Evolutionary conservation across 2,113 vertebrate species (phyloP), one percentile per base, ranked within the genome.

Genomic region (Pantherophis guttatus): DNA sequence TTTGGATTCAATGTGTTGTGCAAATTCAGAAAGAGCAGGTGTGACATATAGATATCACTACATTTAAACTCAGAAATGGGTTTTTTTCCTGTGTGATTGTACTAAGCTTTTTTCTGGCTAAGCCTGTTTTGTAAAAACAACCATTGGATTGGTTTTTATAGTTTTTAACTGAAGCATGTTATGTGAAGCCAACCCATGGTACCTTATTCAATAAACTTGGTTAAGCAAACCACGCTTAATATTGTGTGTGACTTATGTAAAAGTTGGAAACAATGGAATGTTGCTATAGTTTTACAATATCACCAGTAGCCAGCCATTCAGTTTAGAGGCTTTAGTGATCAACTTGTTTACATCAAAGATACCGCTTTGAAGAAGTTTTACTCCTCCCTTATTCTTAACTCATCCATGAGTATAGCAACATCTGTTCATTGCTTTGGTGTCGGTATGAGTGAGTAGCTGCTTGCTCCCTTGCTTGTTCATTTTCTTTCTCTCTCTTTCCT

Each of bases 391-490:
- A n/a, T 89, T 91, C 86, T 59, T 87, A 58, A 5, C 75, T 29
- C 94, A 58, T 26, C 93, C 1, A 0, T 89, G 86, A 17, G 0
- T 24, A 7, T 6, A 15, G 59, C 91, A 94, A 17, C 0, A 21
- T 89, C 94, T 96, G 95, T 96, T 96, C 92, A 95, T 96, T 53
- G 52, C 0, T 53, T 19, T 55, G 26, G 75, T 26, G 23, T 62
- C 44, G 33, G 58, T 65, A 52, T 70, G 54, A 57, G 75, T 39
- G 33, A 81, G 15, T 81, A 81, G 75, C 75, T 58, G 75, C n/a
- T 24, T 88, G 58, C 26, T 50, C 9, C 12, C 10, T 29, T 33
- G 2, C 29, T 0, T 53, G 13, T 33, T 90, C 8, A 11, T 15
- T 86, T n/a, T 5, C 33, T 23, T 54, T 48, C 29, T 52, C 55